A percentile compares a stretch with the other conserved stretches of the same genome.
phyloP scores from a whole-genome alignment of 2,113 vertebrate genomes.

The Boulengerochromis microlepis region DNA sequence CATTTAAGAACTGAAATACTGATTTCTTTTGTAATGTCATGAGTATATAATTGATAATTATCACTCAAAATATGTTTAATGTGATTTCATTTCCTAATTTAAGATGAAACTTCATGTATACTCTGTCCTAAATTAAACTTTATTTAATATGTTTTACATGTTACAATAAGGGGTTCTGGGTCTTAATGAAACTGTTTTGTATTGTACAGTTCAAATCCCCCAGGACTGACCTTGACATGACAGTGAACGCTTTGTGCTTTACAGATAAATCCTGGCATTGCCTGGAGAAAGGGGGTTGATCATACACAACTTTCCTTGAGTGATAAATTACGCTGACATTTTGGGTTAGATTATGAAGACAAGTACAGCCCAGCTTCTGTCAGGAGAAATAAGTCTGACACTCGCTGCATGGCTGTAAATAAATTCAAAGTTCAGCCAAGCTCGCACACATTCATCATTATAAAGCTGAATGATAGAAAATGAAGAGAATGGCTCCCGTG shows the following conservation, averaged over 20 bases:
- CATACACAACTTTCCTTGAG: slow-evolving; percentile 13
- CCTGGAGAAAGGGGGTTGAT: not conserved
- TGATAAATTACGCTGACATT: slow-evolving; percentile 42
- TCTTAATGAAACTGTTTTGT: not conserved
- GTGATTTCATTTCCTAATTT: not conserved
- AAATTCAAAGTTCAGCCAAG: slow-evolving; percentile 21
- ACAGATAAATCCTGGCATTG: slow-evolving; percentile 23
- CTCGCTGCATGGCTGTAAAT: not conserved
- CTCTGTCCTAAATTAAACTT: not conserved
- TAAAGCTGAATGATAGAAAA: slow-evolving; percentile 2
- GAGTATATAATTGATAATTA: not conserved
- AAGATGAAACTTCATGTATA: not conserved
- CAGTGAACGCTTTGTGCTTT: not conserved
- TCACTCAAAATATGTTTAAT: not conserved
- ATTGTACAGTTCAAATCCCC: not conserved
- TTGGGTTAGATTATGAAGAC: slow-evolving; percentile 20
- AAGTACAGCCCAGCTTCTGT: slow-evolving; percentile 7
- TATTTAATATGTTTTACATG: not conserved
- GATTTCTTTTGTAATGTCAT: not conserved
- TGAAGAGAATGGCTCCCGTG: not conserved
- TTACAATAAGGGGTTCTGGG: not conserved
- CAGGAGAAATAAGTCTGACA: not conserved
- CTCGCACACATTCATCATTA: slow-evolving; percentile 14
- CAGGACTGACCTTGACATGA: slow-evolving; percentile 24
- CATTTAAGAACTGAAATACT: not conserved